A percentile compares a stretch with the other conserved stretches of the same genome.
These are phyloP conservation scores for Stratiomys singularior DNA, from an alignment of 2,888 invertebrate species.

Conservation along the genomic window DNA sequence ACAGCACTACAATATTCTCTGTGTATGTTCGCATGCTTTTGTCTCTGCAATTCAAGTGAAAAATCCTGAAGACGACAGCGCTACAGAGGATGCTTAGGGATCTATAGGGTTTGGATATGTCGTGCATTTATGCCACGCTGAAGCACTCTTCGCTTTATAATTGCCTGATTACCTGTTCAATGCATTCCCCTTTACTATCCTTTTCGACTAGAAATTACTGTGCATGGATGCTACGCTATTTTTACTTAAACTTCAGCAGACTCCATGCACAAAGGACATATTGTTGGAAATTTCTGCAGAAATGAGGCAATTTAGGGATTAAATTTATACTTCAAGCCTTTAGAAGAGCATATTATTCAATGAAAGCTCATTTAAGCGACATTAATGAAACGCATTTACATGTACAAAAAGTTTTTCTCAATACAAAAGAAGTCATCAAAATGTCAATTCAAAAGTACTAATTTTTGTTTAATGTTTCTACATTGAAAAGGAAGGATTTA, in stretches of 20 bases:
- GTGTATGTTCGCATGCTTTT: conserved; percentile 7
- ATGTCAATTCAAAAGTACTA: no score
- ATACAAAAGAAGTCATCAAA: no score
- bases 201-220: conserved; percentile 18
- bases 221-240: not conserved
- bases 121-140: conserved; percentile 30
- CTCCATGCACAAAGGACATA: conserved; percentile 25
- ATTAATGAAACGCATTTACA: no score
- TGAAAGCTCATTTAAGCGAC: no score
- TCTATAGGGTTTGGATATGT: not conserved
- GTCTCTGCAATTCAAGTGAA: conserved; percentile 33
- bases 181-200: conserved; percentile 39
- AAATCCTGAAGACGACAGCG: conserved; percentile 34
- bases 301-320: conserved; percentile 18
- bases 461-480: no score
- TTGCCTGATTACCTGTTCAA: conserved; percentile 41
- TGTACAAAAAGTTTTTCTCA: no score
- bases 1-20: not conserved
- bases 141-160: conserved; percentile 32
- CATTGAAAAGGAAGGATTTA: no score
- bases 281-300: conserved; percentile 8
- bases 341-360: no score
- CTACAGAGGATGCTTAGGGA: conserved; percentile 4
- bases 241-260: not conserved
- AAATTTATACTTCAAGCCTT: conserved; percentile 25